These are phyloP conservation scores for Bruchidius siliquastri DNA, from an alignment of 2,888 invertebrate species.

Conservation along the genomic window DNA sequence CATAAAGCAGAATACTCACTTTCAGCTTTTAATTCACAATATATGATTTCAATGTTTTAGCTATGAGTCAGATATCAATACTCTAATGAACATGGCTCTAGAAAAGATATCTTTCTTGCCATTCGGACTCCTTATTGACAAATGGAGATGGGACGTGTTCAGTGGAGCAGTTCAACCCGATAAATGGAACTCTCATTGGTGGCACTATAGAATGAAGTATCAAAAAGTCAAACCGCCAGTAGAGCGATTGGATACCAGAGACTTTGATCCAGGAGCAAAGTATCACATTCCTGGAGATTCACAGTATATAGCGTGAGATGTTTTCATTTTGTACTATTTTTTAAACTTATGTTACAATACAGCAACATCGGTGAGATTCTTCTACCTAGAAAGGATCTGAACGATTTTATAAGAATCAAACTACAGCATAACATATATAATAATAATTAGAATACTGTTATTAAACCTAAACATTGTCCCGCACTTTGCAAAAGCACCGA, in stretches of 20 bases:
- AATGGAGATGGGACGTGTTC: slow-evolving; percentile 58
- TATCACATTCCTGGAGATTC: slow-evolving; percentile 48
- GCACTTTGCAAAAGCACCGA: no score
- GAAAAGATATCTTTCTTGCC: slow-evolving; percentile 54
- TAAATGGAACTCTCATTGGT: slow-evolving; percentile 49
- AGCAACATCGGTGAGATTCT: no score
- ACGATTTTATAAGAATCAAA: no score
- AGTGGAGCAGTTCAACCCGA: slow-evolving; percentile 43
- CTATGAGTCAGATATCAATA: slow-evolving; percentile 47
- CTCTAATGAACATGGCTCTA: slow-evolving; percentile 49
- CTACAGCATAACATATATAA: no score
- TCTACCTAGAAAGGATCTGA: no score
- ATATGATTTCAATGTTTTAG: slow-evolving; percentile 1
- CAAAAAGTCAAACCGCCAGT: slow-evolving; percentile 49
- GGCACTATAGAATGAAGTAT: slow-evolving; percentile 43
- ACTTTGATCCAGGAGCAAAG: slow-evolving; percentile 50
- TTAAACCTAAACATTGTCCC: no score
- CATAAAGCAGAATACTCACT: no score
- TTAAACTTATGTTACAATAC: no score
- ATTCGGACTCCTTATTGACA: slow-evolving; percentile 54
- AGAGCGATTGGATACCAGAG: slow-evolving; percentile 41
- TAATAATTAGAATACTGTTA: no score
- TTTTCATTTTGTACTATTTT: not conserved
- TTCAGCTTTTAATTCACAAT: not conserved
- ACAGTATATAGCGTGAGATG: slow-evolving; percentile 45